Base-by-base conservation (phyloP, 37 sponge, comb jelly and placozoan genomes). In the Geodia barretti region DNA sequence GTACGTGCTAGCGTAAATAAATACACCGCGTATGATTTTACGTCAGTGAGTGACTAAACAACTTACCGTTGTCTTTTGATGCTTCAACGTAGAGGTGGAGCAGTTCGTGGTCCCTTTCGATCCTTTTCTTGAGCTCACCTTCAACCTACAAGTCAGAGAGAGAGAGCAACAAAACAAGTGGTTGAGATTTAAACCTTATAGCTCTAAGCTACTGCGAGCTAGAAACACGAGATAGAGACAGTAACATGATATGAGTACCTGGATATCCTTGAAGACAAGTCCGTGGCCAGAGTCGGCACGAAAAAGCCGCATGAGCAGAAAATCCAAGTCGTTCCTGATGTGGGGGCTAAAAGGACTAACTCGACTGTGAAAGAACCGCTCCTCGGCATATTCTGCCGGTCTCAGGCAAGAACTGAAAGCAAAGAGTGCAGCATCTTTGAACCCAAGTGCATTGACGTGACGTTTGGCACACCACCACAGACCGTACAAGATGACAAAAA, bases 221-320 rank as follows among this genome's bases (percentile, higher is more conserved):
- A n/a, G n/a, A n/a, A n/a, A n/a, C n/a, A n/a, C n/a, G n/a, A n/a
- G n/a, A n/a, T n/a, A n/a, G n/a, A n/a, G n/a, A n/a, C n/a, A n/a
- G n/a, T 71, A 21, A n/a, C n/a, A n/a, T n/a, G n/a, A n/a, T 41
- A 61, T 82, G 26, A 33, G 0, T 29, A 83, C 36, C 36, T 83
- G 83, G 35, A 83, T 64, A 30, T 83, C 83, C 73, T 64, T 83
- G 36, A 83, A 83, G 1, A 83, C 83, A 21, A 38, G 83, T 26
- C 83, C 83, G 60, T 83, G 85, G 8, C 85, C 85, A 62, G 85
- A 77, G 37, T 85, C 85, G 5, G 85, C 85, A 28, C 63, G 38
- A 38, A 77, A 85, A 30, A 85, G 54, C 35, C 72, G 61, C 72
- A 70, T 59, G 54, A 85, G n/a, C 1, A 85, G 42, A 71, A 85